Evolutionary conservation across 2,113 vertebrate genomes (phyloP).

Genomic region (Phyllostomus hastatus): DNA sequence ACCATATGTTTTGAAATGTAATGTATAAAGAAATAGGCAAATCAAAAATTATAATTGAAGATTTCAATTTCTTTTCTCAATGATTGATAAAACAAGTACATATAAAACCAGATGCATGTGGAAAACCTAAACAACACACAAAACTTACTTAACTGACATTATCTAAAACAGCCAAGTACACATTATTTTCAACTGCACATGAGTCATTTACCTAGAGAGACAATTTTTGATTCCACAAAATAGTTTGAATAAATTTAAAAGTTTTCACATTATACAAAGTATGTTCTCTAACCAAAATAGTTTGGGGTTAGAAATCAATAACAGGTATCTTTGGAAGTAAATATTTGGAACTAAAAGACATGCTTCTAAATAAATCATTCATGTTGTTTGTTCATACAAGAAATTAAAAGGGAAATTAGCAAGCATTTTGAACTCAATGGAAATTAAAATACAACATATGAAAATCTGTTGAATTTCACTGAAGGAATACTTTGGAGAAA

Average conservation of each 20-base stretch:
- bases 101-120: background rate
- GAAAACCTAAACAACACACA: background rate
- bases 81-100: background rate
- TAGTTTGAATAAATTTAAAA: background rate
- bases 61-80: background rate
- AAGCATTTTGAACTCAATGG: background rate
- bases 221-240: background rate
- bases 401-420: background rate
- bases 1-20: background rate
- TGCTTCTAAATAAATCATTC: background rate
- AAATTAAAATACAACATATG: background rate
- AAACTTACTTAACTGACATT: background rate
- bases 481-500: background rate
- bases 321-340: background rate
- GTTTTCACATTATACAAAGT: background rate
- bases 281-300: background rate
- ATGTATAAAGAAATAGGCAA: background rate
- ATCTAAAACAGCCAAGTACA: background rate
- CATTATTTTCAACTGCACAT: background rate
- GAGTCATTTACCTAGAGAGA: background rate
- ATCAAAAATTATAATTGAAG: background rate
- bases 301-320: constrained; percentile 11
- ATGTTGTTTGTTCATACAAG: background rate
- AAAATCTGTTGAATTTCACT: background rate
- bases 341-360: background rate